Percentiles rank a stretch among this genome's conserved stretches.
Conservation (phyloP, 2,113 vertebrate genomes). For the Amblyopsis rosae region DNA sequence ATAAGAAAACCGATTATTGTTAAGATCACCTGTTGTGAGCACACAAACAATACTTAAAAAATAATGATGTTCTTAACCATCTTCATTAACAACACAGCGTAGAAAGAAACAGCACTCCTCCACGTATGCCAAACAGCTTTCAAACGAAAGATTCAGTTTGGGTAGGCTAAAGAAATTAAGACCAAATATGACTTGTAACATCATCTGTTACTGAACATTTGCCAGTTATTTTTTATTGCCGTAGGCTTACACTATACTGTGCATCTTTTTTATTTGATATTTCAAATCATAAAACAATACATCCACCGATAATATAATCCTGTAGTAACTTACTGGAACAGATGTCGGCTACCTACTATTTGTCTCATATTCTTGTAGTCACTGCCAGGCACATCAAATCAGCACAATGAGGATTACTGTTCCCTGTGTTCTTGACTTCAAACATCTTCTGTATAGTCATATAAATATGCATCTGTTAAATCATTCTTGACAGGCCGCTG, state of each 20-base stretch:
- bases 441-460: constrained; percentile 31
- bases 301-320: constrained; percentile 17
- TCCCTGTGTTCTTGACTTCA: constrained; percentile 50
- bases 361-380: constrained; percentile 17
- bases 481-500: constrained; percentile 9
- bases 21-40: constrained; percentile 80
- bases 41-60: constrained; percentile 84
- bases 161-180: constrained; percentile 8
- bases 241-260: constrained; percentile 27
- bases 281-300: constrained; percentile 16
- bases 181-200: constrained; percentile 42
- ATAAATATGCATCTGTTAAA: constrained; percentile 45
- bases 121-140: constrained; percentile 78
- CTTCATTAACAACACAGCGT: constrained; percentile 79
- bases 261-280: constrained; percentile 23
- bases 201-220: constrained; percentile 44
- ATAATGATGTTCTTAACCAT: constrained; percentile 83
- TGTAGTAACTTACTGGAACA: constrained; percentile 16
- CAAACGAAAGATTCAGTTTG: constrained; percentile 75
- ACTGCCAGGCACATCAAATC: constrained; percentile 39
- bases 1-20: constrained; percentile 82
- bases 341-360: constrained; percentile 23
- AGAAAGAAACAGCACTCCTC: constrained; percentile 70
- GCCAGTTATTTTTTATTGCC: constrained; percentile 10
- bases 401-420: constrained; percentile 35